phyloP scores from a whole-genome alignment of 2,888 invertebrate genomes.

The Hyposoter dolosus region DNA sequence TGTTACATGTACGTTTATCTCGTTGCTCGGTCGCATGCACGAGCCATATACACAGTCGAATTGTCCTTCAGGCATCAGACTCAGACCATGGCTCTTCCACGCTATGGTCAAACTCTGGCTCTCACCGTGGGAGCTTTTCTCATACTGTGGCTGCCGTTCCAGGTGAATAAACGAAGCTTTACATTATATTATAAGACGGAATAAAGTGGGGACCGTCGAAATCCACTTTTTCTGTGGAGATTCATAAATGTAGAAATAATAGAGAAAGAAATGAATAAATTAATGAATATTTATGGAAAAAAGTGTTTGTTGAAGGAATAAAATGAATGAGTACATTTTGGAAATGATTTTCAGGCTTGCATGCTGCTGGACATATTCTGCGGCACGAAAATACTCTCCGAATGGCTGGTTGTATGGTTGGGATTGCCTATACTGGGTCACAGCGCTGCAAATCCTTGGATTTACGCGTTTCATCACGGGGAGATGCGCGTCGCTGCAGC shows the following conservation, averaged over 20 bases:
- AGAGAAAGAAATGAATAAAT: no score
- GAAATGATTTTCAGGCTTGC: constrained; percentile 84
- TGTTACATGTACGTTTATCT: constrained; percentile 89
- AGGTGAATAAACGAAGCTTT: constrained; percentile 81
- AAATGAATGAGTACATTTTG: background rate
- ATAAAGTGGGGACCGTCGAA: no score
- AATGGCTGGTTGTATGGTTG: constrained; percentile 86
- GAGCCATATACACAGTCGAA: constrained; percentile 88
- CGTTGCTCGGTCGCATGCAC: constrained; percentile 88
- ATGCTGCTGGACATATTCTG: constrained; percentile 86
- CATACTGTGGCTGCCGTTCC: constrained; percentile 88
- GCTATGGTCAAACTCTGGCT: constrained; percentile 88
- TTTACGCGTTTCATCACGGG: constrained; percentile 88
- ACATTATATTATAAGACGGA: background rate
- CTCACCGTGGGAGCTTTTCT: constrained; percentile 88
- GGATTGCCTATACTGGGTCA: constrained; percentile 87
- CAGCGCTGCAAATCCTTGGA: constrained; percentile 88
- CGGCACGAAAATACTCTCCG: constrained; percentile 85
- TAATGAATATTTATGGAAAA: no score
- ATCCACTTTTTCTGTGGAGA: no score
- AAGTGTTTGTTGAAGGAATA: background rate
- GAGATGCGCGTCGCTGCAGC: constrained; percentile 87
- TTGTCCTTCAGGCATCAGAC: constrained; percentile 85
- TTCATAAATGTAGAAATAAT: no score
- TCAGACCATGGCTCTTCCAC: constrained; percentile 85